Conservation (phyloP, 2,113 vertebrate genomes). For the Lates calcarifer region DNA sequence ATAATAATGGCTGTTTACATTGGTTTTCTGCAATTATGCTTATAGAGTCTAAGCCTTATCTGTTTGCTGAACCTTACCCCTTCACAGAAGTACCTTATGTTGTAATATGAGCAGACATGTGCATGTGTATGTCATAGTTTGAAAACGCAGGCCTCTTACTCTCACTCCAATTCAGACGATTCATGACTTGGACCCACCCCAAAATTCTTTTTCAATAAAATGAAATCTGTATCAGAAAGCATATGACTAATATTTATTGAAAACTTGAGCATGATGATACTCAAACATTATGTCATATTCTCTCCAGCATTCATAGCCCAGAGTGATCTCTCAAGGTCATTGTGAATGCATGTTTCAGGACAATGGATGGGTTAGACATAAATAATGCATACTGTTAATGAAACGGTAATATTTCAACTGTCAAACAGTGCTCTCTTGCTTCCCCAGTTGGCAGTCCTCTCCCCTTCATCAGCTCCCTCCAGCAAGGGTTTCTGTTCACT, state of each 20-base stretch:
- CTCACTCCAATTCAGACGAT: too few relatives aligned
- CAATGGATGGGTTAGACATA: constrained; percentile 36
- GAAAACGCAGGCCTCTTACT: background rate
- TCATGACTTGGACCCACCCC: background rate
- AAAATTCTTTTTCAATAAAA: background rate
- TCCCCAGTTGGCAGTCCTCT: background rate
- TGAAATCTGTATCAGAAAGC: background rate
- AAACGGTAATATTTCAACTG: constrained; percentile 52
- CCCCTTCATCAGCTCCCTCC: constrained; percentile 12
- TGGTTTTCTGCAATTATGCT: background rate
- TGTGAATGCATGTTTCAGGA: constrained; percentile 22
- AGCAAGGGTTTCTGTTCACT: background rate
- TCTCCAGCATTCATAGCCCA: constrained; percentile 4
- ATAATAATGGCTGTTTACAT: constrained; percentile 8
- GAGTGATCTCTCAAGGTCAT: constrained; percentile 35
- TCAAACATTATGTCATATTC: constrained; percentile 31
- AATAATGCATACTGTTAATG: constrained; percentile 59
- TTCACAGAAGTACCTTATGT: background rate
- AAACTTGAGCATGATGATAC: background rate
- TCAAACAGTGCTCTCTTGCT: constrained; percentile 6
- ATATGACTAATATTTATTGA: constrained; percentile 3
- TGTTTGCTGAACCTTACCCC: background rate
- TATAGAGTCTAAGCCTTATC: background rate
- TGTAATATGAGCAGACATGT: background rate
- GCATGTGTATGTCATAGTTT: background rate